phyloP scores from a whole-genome alignment of 2,888 invertebrate species.

The Pomacea canaliculata region DNA sequence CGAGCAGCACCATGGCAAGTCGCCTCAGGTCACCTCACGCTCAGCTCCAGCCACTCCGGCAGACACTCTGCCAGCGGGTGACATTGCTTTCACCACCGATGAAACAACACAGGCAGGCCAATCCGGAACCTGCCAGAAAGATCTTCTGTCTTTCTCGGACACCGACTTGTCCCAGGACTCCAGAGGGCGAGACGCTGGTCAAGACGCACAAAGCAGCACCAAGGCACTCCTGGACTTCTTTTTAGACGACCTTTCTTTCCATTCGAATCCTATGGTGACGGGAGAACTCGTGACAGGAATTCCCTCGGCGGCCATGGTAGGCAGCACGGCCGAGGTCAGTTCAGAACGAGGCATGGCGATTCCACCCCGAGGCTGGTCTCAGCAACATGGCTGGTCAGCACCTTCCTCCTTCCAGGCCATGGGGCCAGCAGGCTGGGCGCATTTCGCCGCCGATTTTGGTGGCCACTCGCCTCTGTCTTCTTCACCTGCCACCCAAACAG shows the following conservation, averaged over 20 bases:
- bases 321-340: not conserved
- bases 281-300: conserved; percentile 3
- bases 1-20: not conserved
- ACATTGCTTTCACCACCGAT: not conserved
- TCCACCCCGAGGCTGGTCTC: not conserved
- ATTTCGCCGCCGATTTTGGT: not conserved
- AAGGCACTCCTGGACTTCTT: conserved; percentile 30
- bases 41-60: not conserved
- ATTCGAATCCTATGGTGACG: conserved; percentile 31
- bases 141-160: conserved; percentile 6
- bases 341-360: not conserved
- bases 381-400: not conserved
- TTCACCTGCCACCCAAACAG: not conserved
- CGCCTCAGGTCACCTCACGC: not conserved
- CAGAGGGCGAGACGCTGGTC: not conserved
- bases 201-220: not conserved
- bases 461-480: not conserved
- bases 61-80: not conserved
- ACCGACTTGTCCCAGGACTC: not conserved
- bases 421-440: not conserved
- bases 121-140: not conserved
- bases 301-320: not conserved
- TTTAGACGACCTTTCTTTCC: conserved; percentile 24
- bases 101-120: not conserved
- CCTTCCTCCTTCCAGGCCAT: not conserved